phyloP scores from a whole-genome alignment of 2,797 vertebrate genomes.

The Dallia pectoralis region DNA sequence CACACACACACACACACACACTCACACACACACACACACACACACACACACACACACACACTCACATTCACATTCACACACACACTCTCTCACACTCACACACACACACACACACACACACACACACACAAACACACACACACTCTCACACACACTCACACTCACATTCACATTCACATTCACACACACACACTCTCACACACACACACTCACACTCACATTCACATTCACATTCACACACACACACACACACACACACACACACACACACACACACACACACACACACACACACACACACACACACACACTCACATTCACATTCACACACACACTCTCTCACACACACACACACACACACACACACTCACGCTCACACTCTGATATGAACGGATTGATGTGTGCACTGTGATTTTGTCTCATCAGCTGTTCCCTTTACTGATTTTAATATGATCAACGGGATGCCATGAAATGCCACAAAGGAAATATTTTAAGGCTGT shows the following conservation, averaged over 20 bases:
- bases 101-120: background rate
- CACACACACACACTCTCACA: background rate
- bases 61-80: too few relatives aligned
- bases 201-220: background rate
- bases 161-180: too few relatives aligned
- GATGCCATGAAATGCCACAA: constrained; percentile 3
- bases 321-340: too few relatives aligned
- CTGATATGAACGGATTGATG: constrained; percentile 62
- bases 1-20: constrained; percentile 16
- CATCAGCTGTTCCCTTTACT: constrained; percentile 10
- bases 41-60: too few relatives aligned
- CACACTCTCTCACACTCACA: constrained; percentile 20
- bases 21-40: constrained; percentile 11
- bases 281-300: background rate
- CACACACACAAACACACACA: too few relatives aligned
- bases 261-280: background rate
- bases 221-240: too few relatives aligned
- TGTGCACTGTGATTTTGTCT: constrained; percentile 32
- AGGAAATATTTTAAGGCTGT: background rate
- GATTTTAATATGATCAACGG: constrained; percentile 35
- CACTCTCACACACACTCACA: background rate
- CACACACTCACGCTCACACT: constrained; percentile 13
- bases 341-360: background rate
- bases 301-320: too few relatives aligned
- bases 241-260: background rate